These are phyloP conservation scores for Pan paniscus DNA, from an alignment of 2,113 vertebrate genomes.

Conservation along the genomic window DNA sequence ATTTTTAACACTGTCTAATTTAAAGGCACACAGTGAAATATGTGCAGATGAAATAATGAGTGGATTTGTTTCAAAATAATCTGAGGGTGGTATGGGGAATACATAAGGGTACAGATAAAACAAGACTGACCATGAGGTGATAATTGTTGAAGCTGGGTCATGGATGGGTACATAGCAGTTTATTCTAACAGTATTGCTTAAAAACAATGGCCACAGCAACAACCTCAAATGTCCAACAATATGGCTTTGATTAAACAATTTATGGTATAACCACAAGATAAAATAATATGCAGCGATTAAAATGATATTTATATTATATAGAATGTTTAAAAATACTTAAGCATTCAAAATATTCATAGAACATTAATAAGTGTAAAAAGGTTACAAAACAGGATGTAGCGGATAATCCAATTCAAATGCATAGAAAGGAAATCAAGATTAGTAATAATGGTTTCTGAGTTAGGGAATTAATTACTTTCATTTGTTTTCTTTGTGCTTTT, in stretches of 20 bases:
- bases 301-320: not conserved
- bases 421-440: not conserved
- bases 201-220: not conserved
- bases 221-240: not conserved
- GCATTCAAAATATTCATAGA: constrained; percentile 9
- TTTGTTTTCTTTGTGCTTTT: constrained; percentile 40
- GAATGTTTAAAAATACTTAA: constrained; percentile 18
- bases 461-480: not conserved
- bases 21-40: not conserved
- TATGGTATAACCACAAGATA: not conserved
- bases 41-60: not conserved
- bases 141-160: not conserved
- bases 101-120: not conserved
- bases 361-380: not conserved
- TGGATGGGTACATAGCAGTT: not conserved
- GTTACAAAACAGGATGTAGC: not conserved
- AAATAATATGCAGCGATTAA: not conserved
- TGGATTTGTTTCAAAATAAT: not conserved
- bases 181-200: not conserved
- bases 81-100: not conserved
- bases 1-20: not conserved
- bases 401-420: not conserved
- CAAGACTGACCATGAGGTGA: not conserved
- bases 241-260: not conserved
- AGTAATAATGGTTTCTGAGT: not conserved